Evolutionary conservation across 2,888 invertebrate species (phyloP), one percentile per base, ranked within the genome.

Genomic region (Nomada hirtipes): DNA sequence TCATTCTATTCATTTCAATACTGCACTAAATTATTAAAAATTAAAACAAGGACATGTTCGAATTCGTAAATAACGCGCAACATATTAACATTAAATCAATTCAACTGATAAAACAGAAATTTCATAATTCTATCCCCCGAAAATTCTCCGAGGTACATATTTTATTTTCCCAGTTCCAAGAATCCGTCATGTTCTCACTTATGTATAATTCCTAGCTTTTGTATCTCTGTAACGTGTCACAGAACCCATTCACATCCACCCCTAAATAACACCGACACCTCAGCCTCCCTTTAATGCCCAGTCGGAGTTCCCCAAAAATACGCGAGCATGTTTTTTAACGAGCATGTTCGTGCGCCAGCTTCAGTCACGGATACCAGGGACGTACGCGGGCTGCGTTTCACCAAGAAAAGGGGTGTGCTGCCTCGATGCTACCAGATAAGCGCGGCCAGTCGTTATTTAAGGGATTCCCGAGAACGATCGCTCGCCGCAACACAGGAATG

Each of bases 401-500:
- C 52, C 18, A 50, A 72, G 76, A 60, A 64, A 82, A 87, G 75
- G 86, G 86, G 88, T 85, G 82, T 67, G 75, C 67, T 23, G 59
- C 20, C 47, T 29, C 68, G 88, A 88, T 85, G 76, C 67, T 13
- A 23, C 15, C 63, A 78, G 88, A 88, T 88, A 88, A 88, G 76
- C 57, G 10, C 73, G 60, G 47, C 82, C 13, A 26, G 81, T 52
- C 53, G 82, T 88, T 85, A 84, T 84, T 88, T 88, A 83, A 88
- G 91, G 60, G 91, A 89, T 90, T 91, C 88, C 86, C 89, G 29
- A 50, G 86, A 90, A 90, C 91, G 88, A 91, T 90, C 90, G 90
- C 83, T 88, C 85, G 89, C 90, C 87, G 89, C 47, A 89, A 90
- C 90, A 88, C 52, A 64, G 76, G 92, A 93, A 93, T 92, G 90